A percentile compares a stretch with the other conserved stretches of the same genome.
Conservation (phyloP, 2,797 vertebrate species). For the Erpetoichthys calabaricus region DNA sequence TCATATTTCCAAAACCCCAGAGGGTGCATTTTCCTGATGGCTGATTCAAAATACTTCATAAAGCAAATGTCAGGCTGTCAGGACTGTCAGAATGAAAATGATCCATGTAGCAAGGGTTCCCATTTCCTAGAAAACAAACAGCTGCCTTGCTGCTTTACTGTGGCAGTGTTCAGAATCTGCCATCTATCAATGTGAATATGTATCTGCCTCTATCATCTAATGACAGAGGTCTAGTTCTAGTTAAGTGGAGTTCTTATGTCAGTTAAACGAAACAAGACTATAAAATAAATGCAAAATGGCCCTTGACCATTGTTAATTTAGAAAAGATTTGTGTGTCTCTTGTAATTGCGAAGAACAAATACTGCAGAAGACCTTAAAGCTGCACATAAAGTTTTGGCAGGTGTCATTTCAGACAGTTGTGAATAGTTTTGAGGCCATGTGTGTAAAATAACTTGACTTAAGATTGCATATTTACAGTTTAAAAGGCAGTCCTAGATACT, state of each 20-base stretch:
- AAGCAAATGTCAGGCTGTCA: slow-evolving; percentile 62
- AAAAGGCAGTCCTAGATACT: too few relatives aligned
- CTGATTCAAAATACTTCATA: slow-evolving; percentile 43
- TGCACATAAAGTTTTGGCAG: too few relatives aligned
- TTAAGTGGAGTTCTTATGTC: background rate
- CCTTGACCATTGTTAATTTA: too few relatives aligned
- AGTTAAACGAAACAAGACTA: background rate
- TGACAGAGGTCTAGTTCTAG: slow-evolving; percentile 20
- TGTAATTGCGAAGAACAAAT: too few relatives aligned
- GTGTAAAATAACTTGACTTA: too few relatives aligned
- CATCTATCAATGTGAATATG: slow-evolving; percentile 27
- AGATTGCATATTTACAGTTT: too few relatives aligned
- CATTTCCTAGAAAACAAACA: slow-evolving; percentile 51
- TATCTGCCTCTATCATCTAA: slow-evolving; percentile 29
- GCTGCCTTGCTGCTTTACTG: slow-evolving; percentile 41
- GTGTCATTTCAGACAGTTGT: too few relatives aligned
- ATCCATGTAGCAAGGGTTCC: slow-evolving; percentile 49
- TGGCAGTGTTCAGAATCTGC: slow-evolving; percentile 33
- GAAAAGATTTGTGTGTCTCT: too few relatives aligned
- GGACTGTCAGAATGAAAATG: slow-evolving; percentile 52
- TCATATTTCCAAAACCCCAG: slow-evolving; percentile 41
- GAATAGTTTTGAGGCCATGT: too few relatives aligned
- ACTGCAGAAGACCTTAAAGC: too few relatives aligned
- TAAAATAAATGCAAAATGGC: background rate
- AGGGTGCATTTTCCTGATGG: slow-evolving; percentile 47